Evolutionary conservation across 2,797 vertebrate genomes (phyloP).

Genomic region (Nyctibius grandis): DNA sequence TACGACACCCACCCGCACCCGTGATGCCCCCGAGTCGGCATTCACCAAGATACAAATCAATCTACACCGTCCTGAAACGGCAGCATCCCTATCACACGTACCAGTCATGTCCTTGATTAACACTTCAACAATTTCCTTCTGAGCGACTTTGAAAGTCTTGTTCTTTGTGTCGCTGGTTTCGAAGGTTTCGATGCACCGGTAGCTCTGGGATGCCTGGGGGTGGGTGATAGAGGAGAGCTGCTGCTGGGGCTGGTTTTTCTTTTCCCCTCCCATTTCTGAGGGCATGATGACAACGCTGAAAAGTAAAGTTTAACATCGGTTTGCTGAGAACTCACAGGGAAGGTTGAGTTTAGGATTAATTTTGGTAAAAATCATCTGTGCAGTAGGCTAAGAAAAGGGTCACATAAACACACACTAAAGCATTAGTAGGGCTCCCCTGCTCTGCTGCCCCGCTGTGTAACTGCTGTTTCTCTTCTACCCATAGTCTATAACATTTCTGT

Average conservation of each 20-base stretch:
- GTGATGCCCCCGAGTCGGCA: fast-evolving
- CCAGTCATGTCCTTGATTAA: conserved; percentile 88
- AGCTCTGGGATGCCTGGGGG: conserved; percentile 78
- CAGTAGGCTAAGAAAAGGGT: background rate
- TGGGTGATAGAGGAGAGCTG: conserved; percentile 58
- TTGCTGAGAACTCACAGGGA: fast-evolving
- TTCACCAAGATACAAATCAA: background rate
- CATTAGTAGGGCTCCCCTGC: background rate
- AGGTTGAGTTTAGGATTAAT: background rate
- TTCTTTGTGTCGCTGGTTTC: conserved; percentile 86
- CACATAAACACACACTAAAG: background rate
- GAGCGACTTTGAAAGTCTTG: conserved; percentile 71
- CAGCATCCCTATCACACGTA: background rate
- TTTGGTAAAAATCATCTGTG: background rate
- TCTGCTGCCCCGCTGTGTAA: background rate
- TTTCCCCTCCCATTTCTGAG: conserved; percentile 67
- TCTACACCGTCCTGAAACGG: background rate
- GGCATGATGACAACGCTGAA: conserved; percentile 85
- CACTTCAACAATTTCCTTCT: conserved; percentile 82
- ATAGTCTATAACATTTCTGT: background rate
- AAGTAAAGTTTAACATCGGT: background rate
- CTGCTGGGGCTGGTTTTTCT: background rate
- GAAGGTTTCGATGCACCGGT: conserved; percentile 80
- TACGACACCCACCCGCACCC: background rate
- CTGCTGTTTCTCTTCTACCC: background rate